Conservation (phyloP, 1,140 invertebrate genomes). For the Liolophura sinensis region DNA sequence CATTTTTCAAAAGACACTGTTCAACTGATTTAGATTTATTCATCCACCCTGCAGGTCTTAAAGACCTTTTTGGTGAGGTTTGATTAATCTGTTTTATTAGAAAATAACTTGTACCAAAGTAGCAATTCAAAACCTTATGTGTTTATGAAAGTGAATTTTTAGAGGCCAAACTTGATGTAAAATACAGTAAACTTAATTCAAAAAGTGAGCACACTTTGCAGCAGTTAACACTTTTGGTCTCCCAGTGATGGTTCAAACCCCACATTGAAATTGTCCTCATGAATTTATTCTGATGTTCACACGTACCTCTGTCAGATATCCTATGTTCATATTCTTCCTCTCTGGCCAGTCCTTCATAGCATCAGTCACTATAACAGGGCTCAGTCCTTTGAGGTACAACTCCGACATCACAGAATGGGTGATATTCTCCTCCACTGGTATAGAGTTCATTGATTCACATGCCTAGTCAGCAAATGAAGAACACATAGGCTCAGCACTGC, state of each 20-base stretch:
- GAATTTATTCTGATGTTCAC: not conserved
- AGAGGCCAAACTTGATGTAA: too few relatives aligned
- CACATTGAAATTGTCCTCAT: not conserved
- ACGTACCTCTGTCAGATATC: slow-evolving; percentile 68
- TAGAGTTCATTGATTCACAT: slow-evolving; percentile 66
- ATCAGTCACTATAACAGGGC: slow-evolving; percentile 74
- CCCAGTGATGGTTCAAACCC: not conserved
- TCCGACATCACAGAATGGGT: slow-evolving; percentile 69
- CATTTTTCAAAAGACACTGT: too few relatives aligned
- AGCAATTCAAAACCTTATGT: too few relatives aligned
- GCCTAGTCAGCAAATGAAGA: slow-evolving; percentile 60
- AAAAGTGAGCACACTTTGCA: not conserved
- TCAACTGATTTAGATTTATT: too few relatives aligned
- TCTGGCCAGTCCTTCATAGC: slow-evolving; percentile 71
- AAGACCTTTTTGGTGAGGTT: too few relatives aligned
- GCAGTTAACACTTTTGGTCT: too few relatives aligned
- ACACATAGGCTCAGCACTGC: not conserved
- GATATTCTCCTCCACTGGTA: slow-evolving; percentile 68
- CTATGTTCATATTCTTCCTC: slow-evolving; percentile 72
- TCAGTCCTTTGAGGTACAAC: slow-evolving; percentile 70
- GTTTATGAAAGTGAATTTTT: too few relatives aligned
- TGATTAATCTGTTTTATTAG: too few relatives aligned
- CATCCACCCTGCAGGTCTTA: too few relatives aligned
- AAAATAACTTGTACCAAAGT: too few relatives aligned
- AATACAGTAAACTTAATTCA: too few relatives aligned